Conservation (phyloP, 2,797 vertebrate species). For the Lacerta agilis region DNA sequence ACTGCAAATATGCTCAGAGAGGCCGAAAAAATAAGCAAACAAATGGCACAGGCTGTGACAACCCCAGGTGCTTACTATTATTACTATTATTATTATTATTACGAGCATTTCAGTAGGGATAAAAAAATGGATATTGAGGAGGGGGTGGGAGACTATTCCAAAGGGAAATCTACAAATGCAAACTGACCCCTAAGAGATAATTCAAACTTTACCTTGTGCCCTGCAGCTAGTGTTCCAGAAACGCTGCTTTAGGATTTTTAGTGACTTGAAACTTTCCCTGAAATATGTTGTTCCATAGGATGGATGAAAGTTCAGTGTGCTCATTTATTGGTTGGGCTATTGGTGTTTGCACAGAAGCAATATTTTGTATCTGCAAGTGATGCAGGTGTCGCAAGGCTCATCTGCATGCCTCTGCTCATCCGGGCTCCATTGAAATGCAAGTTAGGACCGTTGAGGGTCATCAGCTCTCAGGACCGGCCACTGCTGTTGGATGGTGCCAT, state of each 20-base stretch:
- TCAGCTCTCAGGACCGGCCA: too few species aligned
- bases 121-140: neutral
- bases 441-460: neutral
- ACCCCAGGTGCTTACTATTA: neutral
- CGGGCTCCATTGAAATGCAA: neutral
- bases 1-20: conserved; percentile 3
- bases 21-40: neutral
- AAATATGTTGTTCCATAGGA: neutral
- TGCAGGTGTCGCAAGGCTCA: neutral
- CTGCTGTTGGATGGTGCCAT: too few species aligned
- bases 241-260: neutral
- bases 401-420: neutral
- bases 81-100: too few species aligned
- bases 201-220: neutral
- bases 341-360: neutral
- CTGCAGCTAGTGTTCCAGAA: neutral
- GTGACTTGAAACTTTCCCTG: neutral
- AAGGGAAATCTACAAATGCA: neutral
- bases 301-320: neutral
- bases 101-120: neutral
- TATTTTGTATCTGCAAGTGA: neutral
- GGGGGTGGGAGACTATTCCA: neutral
- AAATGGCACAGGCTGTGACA: neutral
- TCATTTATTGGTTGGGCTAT: neutral
- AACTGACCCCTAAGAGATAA: neutral